These are phyloP conservation scores for Serrognathus titanus DNA, from an alignment of 2,888 invertebrate species.

Conservation along the genomic window DNA sequence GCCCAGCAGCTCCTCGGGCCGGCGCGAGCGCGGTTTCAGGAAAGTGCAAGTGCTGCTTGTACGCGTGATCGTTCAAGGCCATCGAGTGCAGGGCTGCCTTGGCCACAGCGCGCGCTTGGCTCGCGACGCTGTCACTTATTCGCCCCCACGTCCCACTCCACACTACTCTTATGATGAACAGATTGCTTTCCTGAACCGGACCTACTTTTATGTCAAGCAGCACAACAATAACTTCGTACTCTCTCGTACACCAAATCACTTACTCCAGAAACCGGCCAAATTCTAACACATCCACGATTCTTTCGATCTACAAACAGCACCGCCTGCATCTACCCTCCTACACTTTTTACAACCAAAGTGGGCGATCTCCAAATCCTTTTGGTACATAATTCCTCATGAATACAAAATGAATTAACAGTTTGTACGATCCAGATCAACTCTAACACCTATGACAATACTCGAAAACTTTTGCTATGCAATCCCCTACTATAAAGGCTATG, in stretches of 20 bases:
- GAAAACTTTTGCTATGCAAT: too few relatives aligned
- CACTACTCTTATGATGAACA: constrained; percentile 25
- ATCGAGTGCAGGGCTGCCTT: constrained; percentile 36
- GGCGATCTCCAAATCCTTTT: too few relatives aligned
- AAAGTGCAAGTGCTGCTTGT: constrained; percentile 36
- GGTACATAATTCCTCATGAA: too few relatives aligned
- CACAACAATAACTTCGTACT: constrained; percentile 22
- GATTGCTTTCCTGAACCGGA: constrained; percentile 29
- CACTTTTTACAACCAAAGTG: too few relatives aligned
- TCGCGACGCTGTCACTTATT: constrained; percentile 40
- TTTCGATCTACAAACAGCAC: too few relatives aligned
- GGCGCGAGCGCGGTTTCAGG: constrained; percentile 27
- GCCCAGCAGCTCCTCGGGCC: constrained; percentile 21
- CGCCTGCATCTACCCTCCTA: too few relatives aligned
- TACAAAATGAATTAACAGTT: too few relatives aligned
- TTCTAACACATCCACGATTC: too few relatives aligned
- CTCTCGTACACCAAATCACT: constrained; percentile 9
- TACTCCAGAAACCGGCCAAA: background rate
- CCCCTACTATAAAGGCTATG: too few relatives aligned
- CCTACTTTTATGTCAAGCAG: constrained; percentile 27
- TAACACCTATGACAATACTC: too few relatives aligned
- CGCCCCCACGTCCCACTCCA: constrained; percentile 27
- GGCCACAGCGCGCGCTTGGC: constrained; percentile 40
- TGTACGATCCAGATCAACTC: too few relatives aligned
- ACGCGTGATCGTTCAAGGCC: constrained; percentile 48